Base-by-base conservation (phyloP, 2,113 vertebrate genomes). In the Epinephelus cyanopodus region DNA sequence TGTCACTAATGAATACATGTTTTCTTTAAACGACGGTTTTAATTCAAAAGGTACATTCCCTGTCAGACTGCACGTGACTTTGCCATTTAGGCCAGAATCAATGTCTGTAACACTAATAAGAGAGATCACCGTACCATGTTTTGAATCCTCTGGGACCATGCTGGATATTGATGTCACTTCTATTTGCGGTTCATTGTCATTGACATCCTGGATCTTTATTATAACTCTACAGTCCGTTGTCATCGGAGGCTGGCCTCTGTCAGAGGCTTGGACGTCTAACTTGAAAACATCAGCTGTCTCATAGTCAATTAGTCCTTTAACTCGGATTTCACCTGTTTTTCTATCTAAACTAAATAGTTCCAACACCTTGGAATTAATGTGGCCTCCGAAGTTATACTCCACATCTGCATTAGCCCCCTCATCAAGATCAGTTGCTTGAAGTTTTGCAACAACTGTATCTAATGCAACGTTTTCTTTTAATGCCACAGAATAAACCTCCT, bases 141-240 rank as follows among this genome's bases (percentile, higher is more conserved):
- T 89, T 11, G 91, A 84, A 67, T 95, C 85, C 0, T 95, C 95
- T 0, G 90, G 37, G 48, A 95, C 80, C 7, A 65, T 66, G 0
- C 33, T 90, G 0, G 92, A 95, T 15, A 95, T 61, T 0, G 94
- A 95, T 1, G 93, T 96, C 19, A 96, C 73, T 0, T 88, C 88
- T 42, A 97, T 85, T 48, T 93, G 91, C 0, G 96, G 95, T 7
- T 64, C 23, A 69, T 96, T 97, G 76, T 97, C 96, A 37, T 97
- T 97, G 15, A 95, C 63, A 61, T 97, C 96, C 67, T 94, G 3
- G 39, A 97, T 89, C 14, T 95, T 90, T 65, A 95, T 89, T 5
- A 92, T 83, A 3, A 94, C 90, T 65, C 88, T 92, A 19, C 89
- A 87, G 3, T 95, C 88, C 0, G 81, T 87, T 4, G 88, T 91